Evolutionary conservation across 2,888 invertebrate genomes (phyloP).

Genomic region (Pandemis corylana): DNA sequence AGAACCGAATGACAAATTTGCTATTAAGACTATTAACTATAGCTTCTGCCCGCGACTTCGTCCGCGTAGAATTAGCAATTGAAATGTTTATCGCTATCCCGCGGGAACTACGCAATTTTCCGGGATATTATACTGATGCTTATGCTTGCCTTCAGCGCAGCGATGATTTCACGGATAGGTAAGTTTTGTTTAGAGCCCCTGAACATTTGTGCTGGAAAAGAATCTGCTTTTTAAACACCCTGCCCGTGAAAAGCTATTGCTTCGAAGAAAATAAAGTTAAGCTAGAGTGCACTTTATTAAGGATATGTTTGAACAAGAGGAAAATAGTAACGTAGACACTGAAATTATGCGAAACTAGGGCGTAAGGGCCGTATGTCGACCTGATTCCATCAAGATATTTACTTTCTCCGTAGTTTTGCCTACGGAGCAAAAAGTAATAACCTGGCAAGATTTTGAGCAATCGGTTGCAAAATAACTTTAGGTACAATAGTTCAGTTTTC

Average conservation of each 20-base stretch:
- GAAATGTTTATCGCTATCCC: too few relatives aligned
- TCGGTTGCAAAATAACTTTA: conserved; percentile 29
- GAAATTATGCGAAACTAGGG: conserved; percentile 65
- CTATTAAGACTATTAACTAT: too few relatives aligned
- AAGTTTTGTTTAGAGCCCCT: too few relatives aligned
- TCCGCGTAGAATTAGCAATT: too few relatives aligned
- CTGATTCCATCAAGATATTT: conserved; percentile 66
- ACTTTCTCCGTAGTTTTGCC: conserved; percentile 49
- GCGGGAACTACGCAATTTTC: too few relatives aligned
- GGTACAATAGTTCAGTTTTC: too few relatives aligned
- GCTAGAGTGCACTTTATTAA: conserved; percentile 5
- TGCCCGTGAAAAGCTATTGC: background rate
- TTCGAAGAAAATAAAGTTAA: background rate
- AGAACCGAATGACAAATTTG: too few relatives aligned
- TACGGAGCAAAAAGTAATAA: conserved; percentile 44
- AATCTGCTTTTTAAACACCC: background rate
- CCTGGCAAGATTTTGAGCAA: conserved; percentile 57
- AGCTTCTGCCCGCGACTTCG: too few relatives aligned
- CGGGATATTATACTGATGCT: too few relatives aligned
- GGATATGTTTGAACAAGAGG: conserved; percentile 30
- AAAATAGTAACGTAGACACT: conserved; percentile 42
- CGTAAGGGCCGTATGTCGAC: conserved; percentile 65
- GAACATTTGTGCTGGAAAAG: background rate
- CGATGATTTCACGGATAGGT: too few relatives aligned
- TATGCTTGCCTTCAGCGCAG: too few relatives aligned